Evolutionary conservation across 1,140 invertebrate genomes (phyloP).

Genomic region (Magallana gigas): DNA sequence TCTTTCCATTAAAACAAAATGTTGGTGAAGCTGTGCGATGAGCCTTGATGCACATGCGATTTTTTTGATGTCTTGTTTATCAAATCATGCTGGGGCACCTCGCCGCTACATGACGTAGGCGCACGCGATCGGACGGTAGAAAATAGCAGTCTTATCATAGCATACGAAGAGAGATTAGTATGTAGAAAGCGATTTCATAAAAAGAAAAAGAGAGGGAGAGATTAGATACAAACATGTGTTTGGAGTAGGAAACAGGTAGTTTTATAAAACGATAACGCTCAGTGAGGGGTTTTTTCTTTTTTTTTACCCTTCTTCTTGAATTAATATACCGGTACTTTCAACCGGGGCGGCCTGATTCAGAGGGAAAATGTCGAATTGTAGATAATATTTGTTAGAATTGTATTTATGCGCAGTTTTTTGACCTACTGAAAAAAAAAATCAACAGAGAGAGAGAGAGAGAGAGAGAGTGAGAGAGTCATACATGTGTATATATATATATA

Average conservation of each 20-base stretch:
- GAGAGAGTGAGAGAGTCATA: no score
- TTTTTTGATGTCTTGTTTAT: neutral
- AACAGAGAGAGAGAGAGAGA: neutral
- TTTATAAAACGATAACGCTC: neutral
- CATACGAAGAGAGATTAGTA: neutral
- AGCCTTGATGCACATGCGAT: conserved; percentile 1
- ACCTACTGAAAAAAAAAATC: neutral
- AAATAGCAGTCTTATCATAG: conserved; percentile 10
- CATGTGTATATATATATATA: neutral
- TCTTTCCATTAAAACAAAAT: no score
- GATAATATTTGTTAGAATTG: no score
- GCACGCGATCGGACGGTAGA: neutral
- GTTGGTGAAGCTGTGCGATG: neutral
- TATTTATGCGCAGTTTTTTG: no score
- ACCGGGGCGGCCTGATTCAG: conserved; percentile 8
- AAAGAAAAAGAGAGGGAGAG: neutral
- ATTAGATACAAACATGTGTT: conserved; percentile 16
- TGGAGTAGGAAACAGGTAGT: neutral
- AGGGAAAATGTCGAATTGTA: no score
- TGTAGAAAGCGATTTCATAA: conserved; percentile 22
- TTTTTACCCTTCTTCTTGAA: neutral
- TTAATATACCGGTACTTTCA: neutral
- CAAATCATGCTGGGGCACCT: neutral
- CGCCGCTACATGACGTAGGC: neutral
- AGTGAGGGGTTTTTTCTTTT: neutral